Evolutionary conservation across 2,888 invertebrate genomes (phyloP).

Genomic region (Spatulosminthurus flaviceps): DNA sequence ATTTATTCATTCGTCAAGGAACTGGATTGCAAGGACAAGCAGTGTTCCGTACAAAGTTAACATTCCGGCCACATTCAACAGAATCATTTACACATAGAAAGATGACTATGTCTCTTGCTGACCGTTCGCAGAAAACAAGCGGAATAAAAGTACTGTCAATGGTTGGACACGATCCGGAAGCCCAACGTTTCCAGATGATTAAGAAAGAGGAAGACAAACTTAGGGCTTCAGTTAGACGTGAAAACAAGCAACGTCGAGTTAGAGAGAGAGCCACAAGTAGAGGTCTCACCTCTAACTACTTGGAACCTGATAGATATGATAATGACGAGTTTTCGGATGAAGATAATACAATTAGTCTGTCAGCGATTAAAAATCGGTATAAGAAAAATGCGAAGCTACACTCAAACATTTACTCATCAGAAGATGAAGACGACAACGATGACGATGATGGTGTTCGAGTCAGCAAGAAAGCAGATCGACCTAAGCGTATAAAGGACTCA

Average conservation of each 20-base stretch:
- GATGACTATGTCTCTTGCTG: conserved; percentile 97
- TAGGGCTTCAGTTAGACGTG: conserved; percentile 83
- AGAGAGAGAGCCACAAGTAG: conserved; percentile 69
- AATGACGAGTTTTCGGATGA: conserved; percentile 92
- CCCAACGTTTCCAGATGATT: conserved; percentile 86
- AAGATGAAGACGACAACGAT: conserved; percentile 74
- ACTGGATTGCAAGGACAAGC: conserved; percentile 98
- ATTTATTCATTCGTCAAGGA: conserved; percentile 96
- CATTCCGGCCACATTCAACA: conserved; percentile 98
- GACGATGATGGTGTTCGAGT: conserved; percentile 63
- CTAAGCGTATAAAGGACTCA: conserved; percentile 82
- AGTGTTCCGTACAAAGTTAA: conserved; percentile 94
- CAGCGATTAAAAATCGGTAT: conserved; percentile 94
- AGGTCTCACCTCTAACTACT: conserved; percentile 68
- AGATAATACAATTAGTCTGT: conserved; percentile 89
- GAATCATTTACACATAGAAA: conserved; percentile 99
- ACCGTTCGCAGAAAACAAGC: conserved; percentile 90
- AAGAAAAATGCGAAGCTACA: conserved; percentile 70
- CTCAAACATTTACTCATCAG: conserved; percentile 82
- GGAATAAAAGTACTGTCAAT: conserved; percentile 96
- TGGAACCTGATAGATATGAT: conserved; percentile 72
- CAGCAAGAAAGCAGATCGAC: conserved; percentile 75
- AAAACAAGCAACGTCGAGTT: conserved; percentile 72
- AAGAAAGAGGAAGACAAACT: conserved; percentile 98
- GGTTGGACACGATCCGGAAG: conserved; percentile 93